Conservation (phyloP, 2,113 vertebrate species). For the Spea bombifrons region DNA sequence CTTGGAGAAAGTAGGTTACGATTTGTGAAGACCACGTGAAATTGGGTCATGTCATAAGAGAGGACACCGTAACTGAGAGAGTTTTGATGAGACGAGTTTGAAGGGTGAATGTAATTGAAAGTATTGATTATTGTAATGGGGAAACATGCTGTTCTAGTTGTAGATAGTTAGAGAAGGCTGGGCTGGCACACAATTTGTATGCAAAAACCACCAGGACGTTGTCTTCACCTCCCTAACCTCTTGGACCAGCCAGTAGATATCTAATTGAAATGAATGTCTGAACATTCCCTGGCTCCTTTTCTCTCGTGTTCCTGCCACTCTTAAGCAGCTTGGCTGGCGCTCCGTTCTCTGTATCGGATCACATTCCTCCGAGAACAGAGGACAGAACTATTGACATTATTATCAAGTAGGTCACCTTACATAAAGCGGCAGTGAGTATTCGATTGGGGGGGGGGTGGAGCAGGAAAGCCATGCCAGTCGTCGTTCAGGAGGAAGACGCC, state of each 20-base stretch:
- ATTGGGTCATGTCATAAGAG: neutral
- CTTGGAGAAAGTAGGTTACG: no score
- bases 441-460: neutral
- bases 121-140: neutral
- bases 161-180: neutral
- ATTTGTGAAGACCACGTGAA: no score
- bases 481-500: neutral
- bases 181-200: neutral
- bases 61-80: neutral
- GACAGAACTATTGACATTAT: constrained; percentile 1
- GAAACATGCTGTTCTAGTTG: neutral
- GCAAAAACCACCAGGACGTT: neutral
- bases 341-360: neutral
- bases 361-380: neutral
- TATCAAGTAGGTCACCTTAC: constrained; percentile 1
- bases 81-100: neutral
- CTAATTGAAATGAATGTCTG: neutral
- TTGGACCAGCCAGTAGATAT: neutral
- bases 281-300: neutral
- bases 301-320: neutral
- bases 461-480: neutral
- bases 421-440: neutral
- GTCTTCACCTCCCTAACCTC: neutral
- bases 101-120: neutral
- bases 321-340: neutral